Conservation (phyloP, 2,888 invertebrate species). For the Agrotis puta region DNA sequence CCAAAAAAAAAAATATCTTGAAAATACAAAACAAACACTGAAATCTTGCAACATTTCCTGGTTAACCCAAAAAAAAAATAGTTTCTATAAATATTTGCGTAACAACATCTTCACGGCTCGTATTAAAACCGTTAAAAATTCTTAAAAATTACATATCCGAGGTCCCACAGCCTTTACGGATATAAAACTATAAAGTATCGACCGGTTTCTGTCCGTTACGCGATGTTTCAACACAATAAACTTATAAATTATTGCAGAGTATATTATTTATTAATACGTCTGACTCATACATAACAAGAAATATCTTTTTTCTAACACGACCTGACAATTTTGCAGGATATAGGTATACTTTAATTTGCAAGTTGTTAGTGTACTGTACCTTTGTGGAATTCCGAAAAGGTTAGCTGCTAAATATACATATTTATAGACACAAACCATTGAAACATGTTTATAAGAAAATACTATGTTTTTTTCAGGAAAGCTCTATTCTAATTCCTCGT, state of each 20-base stretch:
- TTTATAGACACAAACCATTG: too few species aligned
- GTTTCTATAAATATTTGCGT: constrained; percentile 6
- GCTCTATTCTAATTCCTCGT: too few species aligned
- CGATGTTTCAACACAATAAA: constrained; percentile 42
- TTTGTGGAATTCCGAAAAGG: neutral
- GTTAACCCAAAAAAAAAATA: neutral
- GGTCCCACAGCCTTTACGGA: constrained; percentile 65
- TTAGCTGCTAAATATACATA: neutral
- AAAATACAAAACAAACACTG: neutral
- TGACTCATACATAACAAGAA: constrained; percentile 36
- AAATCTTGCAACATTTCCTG: neutral
- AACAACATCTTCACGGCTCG: constrained; percentile 33
- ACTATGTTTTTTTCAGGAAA: too few species aligned
- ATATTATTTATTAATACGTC: constrained; percentile 42
- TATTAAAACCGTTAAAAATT: constrained; percentile 12
- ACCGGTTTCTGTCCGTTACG: constrained; percentile 55
- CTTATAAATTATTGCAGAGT: constrained; percentile 38
- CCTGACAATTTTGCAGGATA: neutral
- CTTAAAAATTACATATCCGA: constrained; percentile 25
- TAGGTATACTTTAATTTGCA: neutral
- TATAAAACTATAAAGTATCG: constrained; percentile 51
- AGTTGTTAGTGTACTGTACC: neutral
- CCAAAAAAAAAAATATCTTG: neutral
- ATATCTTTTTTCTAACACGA: neutral
- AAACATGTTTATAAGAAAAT: too few species aligned